These are phyloP conservation scores for Pristionchus japonicus DNA, from an alignment of 2,888 invertebrate species.

Conservation along the genomic window DNA sequence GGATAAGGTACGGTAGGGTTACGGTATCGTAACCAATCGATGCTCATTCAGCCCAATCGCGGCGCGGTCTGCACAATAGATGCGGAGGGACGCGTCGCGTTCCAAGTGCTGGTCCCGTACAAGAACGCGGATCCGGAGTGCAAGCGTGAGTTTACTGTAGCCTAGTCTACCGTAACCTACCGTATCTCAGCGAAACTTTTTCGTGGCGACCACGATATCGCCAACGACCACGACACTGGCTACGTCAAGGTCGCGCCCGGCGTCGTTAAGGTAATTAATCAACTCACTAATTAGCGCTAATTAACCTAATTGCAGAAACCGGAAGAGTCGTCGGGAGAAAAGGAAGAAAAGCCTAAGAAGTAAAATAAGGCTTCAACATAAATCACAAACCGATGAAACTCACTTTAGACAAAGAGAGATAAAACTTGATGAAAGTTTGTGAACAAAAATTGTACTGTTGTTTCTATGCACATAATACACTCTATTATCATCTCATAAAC, in stretches of 20 bases:
- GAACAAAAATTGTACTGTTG: no score
- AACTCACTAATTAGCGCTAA: not conserved
- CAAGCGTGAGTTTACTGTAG: not conserved
- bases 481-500: no score
- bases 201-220: not conserved
- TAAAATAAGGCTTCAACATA: not conserved
- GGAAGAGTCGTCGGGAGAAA: not conserved
- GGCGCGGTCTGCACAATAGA: not conserved
- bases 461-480: no score
- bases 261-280: not conserved
- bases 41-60: not conserved
- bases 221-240: not conserved
- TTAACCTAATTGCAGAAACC: not conserved
- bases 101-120: not conserved
- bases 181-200: not conserved
- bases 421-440: no score
- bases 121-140: not conserved
- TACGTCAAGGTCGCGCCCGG: not conserved
- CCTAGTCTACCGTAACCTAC: not conserved
- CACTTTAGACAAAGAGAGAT: no score
- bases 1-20: not conserved
- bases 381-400: not conserved
- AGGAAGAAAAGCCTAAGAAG: not conserved
- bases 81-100: not conserved
- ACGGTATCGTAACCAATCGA: not conserved